These are phyloP conservation scores for Melanotaenia pygmaea DNA, from an alignment of 2,797 vertebrate genomes.

Conservation along the genomic window DNA sequence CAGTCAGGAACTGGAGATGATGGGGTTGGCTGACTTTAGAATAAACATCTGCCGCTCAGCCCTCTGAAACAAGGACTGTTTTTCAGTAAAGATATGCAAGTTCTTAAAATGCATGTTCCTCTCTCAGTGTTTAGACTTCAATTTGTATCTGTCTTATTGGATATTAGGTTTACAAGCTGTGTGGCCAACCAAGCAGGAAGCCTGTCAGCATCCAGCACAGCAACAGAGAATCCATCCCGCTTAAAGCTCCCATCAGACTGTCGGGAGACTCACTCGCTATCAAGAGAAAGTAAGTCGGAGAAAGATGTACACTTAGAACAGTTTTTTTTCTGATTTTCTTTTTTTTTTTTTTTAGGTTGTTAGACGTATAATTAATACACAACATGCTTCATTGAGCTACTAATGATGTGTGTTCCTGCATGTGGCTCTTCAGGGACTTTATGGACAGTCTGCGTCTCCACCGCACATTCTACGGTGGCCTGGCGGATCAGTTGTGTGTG, in stretches of 20 bases:
- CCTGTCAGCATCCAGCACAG: conserved; percentile 71
- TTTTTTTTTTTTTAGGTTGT: not conserved
- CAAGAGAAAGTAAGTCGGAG: conserved; percentile 85
- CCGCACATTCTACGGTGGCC: conserved; percentile 83
- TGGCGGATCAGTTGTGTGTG: conserved; percentile 87
- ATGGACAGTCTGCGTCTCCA: conserved; percentile 81
- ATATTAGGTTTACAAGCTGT: conserved; percentile 85
- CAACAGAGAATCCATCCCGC: conserved; percentile 76
- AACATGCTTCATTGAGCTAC: conserved; percentile 9
- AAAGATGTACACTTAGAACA: conserved; percentile 5
- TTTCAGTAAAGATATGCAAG: conserved; percentile 27
- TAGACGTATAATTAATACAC: conserved; percentile 2
- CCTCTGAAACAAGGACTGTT: conserved; percentile 34
- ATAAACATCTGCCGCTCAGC: conserved; percentile 41
- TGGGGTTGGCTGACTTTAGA: conserved; percentile 27
- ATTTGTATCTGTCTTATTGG: conserved; percentile 45
- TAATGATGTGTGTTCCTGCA: not conserved
- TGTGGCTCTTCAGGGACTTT: conserved; percentile 83
- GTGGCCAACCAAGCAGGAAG: conserved; percentile 81
- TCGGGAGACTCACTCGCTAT: conserved; percentile 79
- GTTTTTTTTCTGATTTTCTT: not conserved
- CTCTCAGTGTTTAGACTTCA: conserved; percentile 35
- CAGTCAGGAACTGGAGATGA: conserved; percentile 37
- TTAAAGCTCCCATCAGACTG: conserved; percentile 74
- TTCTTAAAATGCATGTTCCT: conserved; percentile 38